Conservation (phyloP, 2,888 invertebrate genomes). For the Chrysolina haemoptera region DNA sequence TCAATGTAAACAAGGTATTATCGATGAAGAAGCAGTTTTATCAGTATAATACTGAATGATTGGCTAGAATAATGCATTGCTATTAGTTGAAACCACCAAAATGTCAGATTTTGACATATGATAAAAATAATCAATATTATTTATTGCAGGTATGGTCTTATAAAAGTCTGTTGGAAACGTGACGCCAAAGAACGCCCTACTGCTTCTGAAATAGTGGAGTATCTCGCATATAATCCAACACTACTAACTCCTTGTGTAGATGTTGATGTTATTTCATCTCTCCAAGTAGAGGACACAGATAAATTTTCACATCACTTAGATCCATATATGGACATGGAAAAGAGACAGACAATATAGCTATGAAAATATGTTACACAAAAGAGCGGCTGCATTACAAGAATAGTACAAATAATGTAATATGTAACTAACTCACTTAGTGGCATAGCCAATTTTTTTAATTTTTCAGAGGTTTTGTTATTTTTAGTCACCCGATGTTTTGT, state of each 20-base stretch:
- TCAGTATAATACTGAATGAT: too few relatives aligned
- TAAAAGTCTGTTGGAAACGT: conserved; percentile 86
- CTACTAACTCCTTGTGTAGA: conserved; percentile 86
- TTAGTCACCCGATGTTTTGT: too few relatives aligned
- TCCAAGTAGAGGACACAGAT: conserved; percentile 77
- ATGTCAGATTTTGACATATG: too few relatives aligned
- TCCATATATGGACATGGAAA: conserved; percentile 29
- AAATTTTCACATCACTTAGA: conserved; percentile 31
- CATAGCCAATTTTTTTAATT: conserved; percentile 58
- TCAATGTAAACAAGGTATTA: too few relatives aligned
- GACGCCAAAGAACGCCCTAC: conserved; percentile 81
- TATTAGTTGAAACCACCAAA: too few relatives aligned
- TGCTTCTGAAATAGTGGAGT: conserved; percentile 86
- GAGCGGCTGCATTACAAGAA: too few relatives aligned
- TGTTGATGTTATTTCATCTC: conserved; percentile 78
- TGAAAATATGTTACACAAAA: conserved; percentile 65
- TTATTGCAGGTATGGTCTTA: conserved; percentile 77
- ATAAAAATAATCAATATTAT: too few relatives aligned
- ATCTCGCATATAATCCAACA: conserved; percentile 83
- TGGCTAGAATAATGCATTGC: too few relatives aligned
- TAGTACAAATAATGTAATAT: too few relatives aligned
- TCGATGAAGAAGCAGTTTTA: too few relatives aligned
- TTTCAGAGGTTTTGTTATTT: too few relatives aligned
- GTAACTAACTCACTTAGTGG: too few relatives aligned
- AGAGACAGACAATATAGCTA: conserved; percentile 50